Base-by-base conservation (phyloP, 2,888 invertebrate genomes). In the Pseudococcus viburni region DNA sequence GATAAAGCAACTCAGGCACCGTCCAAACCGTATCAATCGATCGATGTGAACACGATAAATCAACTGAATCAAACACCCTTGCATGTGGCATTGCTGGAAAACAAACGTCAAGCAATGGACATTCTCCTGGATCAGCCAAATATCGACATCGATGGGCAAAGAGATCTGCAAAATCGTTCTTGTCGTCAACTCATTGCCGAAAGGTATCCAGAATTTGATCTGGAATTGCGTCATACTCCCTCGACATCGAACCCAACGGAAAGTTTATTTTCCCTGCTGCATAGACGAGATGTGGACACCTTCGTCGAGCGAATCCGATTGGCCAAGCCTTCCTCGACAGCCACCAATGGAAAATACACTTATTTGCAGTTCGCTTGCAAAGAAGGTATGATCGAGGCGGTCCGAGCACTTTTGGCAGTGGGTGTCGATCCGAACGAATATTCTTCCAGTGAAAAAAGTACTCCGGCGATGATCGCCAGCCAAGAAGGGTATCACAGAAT, bases 321-420 rank as follows among this genome's bases (percentile, higher is more conserved):
- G 83, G 90, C 90, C n/a, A 89, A 89, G 46, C 89, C 91, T 83
- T 89, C 91, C n/a, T 90, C 91, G 5, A 90, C 92, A 89, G 92
- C 93, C 89, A 91, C 92, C 19, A 93, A 93, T 89, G 93, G 93
- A 89, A 91, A 91, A 26, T 91, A 91, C 88, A 92, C 93, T 80
- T 93, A 95, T 15, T 92, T 95, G 17, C 94, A 94, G 89, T 92
- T 94, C 84, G 94, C 95, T 77, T 94, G 95, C 80, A 93, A 93
- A 85, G 93, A 92, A 91, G 93, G 94, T 88, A 90, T 94, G 77
- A 92, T 92, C 89, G 93, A 92, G 90, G 93, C 92, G 90, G 92
- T 90, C 89, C 93, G 89, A 17, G 89, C 89, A 22, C 89, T 92
- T n/a, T 88, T 92, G 3, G 90, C 91, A 4, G 86, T 89, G 3